Evolutionary conservation across 2,113 vertebrate species (phyloP), one percentile per base, ranked within the genome.

Genomic region (Poeciliopsis retropinna): DNA sequence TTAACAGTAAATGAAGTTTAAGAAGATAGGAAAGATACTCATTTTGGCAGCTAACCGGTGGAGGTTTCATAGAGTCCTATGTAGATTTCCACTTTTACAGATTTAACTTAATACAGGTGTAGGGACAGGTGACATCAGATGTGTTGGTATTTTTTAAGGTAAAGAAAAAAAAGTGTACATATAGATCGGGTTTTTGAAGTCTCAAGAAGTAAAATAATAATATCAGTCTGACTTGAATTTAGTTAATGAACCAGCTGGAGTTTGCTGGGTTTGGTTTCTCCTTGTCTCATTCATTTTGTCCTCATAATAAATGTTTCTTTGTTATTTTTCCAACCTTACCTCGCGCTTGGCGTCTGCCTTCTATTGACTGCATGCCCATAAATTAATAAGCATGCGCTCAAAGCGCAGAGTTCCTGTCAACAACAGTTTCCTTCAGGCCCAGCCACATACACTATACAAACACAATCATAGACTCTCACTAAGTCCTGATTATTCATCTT

Each of bases 1-100:
- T 79, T 84, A 79, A 89, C 80, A 78, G 63, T 77, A 83, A 86
- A 47, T 84, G 34, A 54, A 73, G 76, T 81, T 85, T 75, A 81
- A 67, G 31, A 57, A 62, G 29, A 75, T 57, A 70, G 70, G 85
- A 76, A 75, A 57, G 69, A 62, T 62, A 25, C 31, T 67, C 41
- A 34, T 57, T 0, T 25, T 60, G 28, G 25, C 31, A 30, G 15
- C n/a, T 62, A 30, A 74, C 28, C 67, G 69, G 73, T 5, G 2
- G n/a, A 75, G 57, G 31, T 80, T 81, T 64, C 34, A 78, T 39
- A 54, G 79, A 74, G 89, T 90, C 17, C 44, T 47, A 6, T 47
- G 17, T 17, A 47, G 44, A n/a, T 17, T 25, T 22, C 22, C 22
- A 9, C 22, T 57, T 57, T n/a, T 25, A 25, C 8, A 54, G 15